These are phyloP conservation scores for Pseudanteris insignis DNA, from an alignment of 2,888 invertebrate species.

Conservation along the genomic window DNA sequence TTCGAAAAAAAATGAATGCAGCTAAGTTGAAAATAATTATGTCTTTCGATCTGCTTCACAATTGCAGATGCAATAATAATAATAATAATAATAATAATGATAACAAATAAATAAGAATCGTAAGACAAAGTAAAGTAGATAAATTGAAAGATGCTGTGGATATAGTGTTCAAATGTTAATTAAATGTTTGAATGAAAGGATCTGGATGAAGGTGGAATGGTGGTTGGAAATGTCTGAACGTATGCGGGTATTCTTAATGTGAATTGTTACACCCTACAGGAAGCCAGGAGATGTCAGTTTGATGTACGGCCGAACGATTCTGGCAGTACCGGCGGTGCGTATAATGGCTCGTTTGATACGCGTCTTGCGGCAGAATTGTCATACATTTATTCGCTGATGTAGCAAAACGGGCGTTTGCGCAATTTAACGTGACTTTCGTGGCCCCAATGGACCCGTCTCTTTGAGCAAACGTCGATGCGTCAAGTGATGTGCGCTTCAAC, in stretches of 20 bases:
- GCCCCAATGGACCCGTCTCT: constrained; percentile 10
- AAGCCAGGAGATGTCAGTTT: constrained; percentile 20
- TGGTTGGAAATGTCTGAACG: constrained; percentile 5
- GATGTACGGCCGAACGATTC: constrained; percentile 17
- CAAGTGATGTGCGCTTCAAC: constrained; percentile 16
- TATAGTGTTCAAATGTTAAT: no score
- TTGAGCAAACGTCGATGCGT: constrained; percentile 12
- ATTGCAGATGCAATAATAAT: no score
- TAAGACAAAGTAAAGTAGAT: no score
- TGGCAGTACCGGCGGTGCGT: constrained; percentile 7
- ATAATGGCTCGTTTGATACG: constrained; percentile 13
- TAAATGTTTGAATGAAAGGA: neutral
- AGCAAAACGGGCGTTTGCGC: constrained; percentile 16
- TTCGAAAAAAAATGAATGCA: no score
- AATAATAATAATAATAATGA: no score
- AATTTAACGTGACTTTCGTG: constrained; percentile 29
- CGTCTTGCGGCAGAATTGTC: constrained; percentile 25
- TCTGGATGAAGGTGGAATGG: no score
- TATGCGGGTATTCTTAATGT: constrained; percentile 1
- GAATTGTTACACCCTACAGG: constrained; percentile 15
- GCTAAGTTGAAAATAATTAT: no score
- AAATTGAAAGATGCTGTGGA: no score
- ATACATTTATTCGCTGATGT: constrained; percentile 20
- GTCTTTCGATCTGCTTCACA: no score
- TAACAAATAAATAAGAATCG: no score